Percentiles rank a stretch among this genome's conserved stretches.
phyloP scores from a whole-genome alignment of 2,797 vertebrate genomes.

The Sarcoramphus papa region DNA sequence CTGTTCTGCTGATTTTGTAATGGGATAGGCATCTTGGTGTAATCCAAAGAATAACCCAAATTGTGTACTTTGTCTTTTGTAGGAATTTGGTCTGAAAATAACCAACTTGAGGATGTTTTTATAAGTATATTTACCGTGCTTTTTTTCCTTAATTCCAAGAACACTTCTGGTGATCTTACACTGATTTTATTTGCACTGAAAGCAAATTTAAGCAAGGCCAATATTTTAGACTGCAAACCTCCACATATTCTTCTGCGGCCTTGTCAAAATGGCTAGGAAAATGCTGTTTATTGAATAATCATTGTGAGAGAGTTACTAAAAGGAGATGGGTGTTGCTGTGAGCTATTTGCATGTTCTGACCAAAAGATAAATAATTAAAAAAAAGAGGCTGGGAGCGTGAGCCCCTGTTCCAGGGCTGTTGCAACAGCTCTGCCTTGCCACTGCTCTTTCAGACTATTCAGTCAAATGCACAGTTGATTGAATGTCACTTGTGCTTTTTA shows the following conservation, averaged over 20 bases:
- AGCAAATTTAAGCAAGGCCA: background rate
- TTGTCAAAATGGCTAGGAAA: background rate
- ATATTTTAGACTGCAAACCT: background rate
- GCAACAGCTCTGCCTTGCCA: background rate
- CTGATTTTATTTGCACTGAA: background rate
- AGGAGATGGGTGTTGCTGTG: background rate
- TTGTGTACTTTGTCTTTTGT: background rate
- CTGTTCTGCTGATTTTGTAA: background rate
- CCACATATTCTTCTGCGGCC: background rate
- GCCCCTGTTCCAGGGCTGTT: background rate
- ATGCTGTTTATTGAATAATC: background rate
- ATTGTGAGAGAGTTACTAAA: background rate
- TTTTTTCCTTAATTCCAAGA: background rate
- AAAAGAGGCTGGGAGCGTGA: background rate
- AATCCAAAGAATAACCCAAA: background rate
- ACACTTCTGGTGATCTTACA: background rate
- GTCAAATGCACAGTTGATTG: background rate
- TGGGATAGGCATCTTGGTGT: background rate
- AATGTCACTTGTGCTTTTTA: background rate
- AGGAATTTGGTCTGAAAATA: background rate
- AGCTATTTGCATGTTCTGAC: background rate
- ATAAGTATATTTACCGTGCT: background rate
- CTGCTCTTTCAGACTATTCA: background rate
- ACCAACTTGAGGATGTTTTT: background rate
- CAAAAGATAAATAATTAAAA: background rate